Conservation (phyloP, 1,140 invertebrate species). For the Zaprionus vittiger region DNA sequence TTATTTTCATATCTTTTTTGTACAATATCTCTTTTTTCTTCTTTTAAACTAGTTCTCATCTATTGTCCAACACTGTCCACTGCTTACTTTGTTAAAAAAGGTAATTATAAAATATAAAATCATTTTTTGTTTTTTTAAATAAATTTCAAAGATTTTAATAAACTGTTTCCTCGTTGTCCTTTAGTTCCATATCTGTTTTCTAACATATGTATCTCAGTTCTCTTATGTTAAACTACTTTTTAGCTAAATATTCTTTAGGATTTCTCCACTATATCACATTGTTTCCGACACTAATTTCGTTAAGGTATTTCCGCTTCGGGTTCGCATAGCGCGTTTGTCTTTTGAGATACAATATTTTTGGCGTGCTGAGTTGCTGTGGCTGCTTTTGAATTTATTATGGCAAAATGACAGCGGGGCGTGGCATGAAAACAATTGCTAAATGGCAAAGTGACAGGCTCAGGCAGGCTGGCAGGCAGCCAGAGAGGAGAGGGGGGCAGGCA, state of each 20-base stretch:
- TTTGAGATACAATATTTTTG: slow-evolving; percentile 5
- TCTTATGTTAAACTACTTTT: neutral
- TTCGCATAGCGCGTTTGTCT: neutral
- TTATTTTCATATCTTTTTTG: too few species aligned
- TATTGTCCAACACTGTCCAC: too few species aligned
- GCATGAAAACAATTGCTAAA: slow-evolving; percentile 46
- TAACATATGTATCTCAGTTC: neutral
- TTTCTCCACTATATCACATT: neutral
- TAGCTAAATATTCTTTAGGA: too few species aligned
- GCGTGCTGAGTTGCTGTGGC: slow-evolving; percentile 28
- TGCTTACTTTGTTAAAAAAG: too few species aligned
- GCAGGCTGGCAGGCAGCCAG: neutral
- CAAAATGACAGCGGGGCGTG: slow-evolving; percentile 43
- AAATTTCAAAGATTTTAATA: neutral
- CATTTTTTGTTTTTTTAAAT: too few species aligned
- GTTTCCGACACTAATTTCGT: neutral
- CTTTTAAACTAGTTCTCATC: too few species aligned
- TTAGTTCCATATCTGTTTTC: neutral
- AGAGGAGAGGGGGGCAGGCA: too few species aligned
- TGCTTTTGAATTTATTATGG: slow-evolving; percentile 74
- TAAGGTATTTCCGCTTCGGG: neutral
- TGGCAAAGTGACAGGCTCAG: slow-evolving; percentile 61
- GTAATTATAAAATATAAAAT: too few species aligned
- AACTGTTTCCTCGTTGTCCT: neutral
- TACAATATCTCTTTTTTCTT: too few species aligned